phyloP scores from a whole-genome alignment of 2,113 vertebrate genomes.

The Tupaia chinensis region DNA sequence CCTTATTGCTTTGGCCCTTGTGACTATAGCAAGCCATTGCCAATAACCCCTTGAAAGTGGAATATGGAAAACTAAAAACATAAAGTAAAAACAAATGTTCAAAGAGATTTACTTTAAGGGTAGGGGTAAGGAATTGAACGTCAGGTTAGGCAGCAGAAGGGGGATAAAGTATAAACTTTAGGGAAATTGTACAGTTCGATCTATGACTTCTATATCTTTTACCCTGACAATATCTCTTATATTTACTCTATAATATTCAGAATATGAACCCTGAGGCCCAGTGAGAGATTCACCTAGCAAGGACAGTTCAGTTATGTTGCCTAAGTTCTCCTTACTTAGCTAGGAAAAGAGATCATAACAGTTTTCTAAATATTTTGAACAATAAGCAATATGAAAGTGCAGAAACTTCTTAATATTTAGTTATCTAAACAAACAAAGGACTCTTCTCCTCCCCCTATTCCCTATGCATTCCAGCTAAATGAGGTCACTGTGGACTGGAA shows the following conservation, averaged over 20 bases:
- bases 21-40: conserved; percentile 58
- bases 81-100: conserved; percentile 67
- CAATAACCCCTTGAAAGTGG: conserved; percentile 69
- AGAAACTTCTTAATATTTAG: conserved; percentile 31
- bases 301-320: conserved; percentile 39
- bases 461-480: conserved; percentile 49
- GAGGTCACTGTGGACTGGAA: conserved; percentile 43
- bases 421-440: conserved; percentile 53
- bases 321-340: conserved; percentile 3
- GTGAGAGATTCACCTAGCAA: conserved; percentile 18
- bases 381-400: conserved; percentile 33
- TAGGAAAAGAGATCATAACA: conserved; percentile 29
- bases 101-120: conserved; percentile 60
- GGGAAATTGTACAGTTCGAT: neutral
- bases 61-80: conserved; percentile 67
- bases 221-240: neutral
- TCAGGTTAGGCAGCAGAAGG: neutral
- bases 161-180: neutral
- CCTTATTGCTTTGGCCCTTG: conserved; percentile 59
- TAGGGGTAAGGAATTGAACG: neutral
- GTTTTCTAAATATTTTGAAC: conserved; percentile 58
- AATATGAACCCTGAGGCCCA: neutral
- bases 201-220: conserved; percentile 24
- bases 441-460: neutral
- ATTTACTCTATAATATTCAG: conserved; percentile 16